phyloP scores from a whole-genome alignment of 2,113 vertebrate species.

The Sylvia atricapilla region DNA sequence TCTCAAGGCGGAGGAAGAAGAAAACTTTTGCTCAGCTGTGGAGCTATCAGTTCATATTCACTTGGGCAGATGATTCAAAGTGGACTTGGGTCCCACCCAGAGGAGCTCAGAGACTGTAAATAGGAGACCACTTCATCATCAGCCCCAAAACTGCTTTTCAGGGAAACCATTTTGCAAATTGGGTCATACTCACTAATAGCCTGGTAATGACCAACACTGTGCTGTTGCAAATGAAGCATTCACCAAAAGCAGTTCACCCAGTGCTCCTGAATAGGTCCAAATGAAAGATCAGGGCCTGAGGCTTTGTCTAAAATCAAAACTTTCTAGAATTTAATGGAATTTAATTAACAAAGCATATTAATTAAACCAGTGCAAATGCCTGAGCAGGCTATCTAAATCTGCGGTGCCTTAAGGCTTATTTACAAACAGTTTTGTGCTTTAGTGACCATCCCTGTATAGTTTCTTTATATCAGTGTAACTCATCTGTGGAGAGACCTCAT shows the following conservation, averaged over 20 bases:
- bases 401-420: constrained; percentile 7
- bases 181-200: background rate
- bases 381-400: background rate
- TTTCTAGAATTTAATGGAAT: background rate
- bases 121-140: background rate
- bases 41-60: background rate
- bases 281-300: background rate
- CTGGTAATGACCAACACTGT: background rate
- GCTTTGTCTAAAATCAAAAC: constrained; percentile 13
- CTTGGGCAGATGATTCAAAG: background rate
- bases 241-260: background rate
- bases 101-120: background rate
- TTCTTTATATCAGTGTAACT: constrained; percentile 17
- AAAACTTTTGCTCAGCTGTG: background rate
- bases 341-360: constrained; percentile 25
- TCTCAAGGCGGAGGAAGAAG: background rate
- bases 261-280: background rate
- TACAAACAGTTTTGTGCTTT: constrained; percentile 32
- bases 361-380: constrained; percentile 19
- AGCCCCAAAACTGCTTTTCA: background rate
- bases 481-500: constrained; percentile 35
- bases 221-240: background rate
- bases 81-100: background rate
- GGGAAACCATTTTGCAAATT: background rate
- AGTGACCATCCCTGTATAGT: constrained; percentile 5